phyloP scores from a whole-genome alignment of 2,888 invertebrate species.

The Caenorhabditis panamensis region DNA sequence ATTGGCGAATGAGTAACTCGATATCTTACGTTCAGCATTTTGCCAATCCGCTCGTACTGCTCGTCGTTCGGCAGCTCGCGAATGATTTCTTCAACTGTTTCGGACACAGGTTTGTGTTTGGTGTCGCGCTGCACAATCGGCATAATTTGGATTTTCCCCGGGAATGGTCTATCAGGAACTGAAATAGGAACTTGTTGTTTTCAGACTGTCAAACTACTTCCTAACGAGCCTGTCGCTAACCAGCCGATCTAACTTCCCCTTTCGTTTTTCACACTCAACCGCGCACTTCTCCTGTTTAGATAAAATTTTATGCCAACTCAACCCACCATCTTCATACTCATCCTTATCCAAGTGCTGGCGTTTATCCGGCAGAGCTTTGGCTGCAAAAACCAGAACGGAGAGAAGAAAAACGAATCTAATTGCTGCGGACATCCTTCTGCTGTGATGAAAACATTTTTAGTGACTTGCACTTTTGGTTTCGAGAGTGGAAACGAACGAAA shows the following conservation, averaged over 20 bases:
- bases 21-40: slow-evolving; percentile 60
- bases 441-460: slow-evolving; percentile 48
- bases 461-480: slow-evolving; percentile 37
- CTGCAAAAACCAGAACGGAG: slow-evolving; percentile 22
- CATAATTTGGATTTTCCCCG: slow-evolving; percentile 59
- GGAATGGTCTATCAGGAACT: slow-evolving; percentile 51
- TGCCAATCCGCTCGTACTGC: slow-evolving; percentile 56
- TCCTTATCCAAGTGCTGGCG: slow-evolving; percentile 30
- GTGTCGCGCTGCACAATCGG: slow-evolving; percentile 61
- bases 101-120: slow-evolving; percentile 41
- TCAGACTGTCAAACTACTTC: no score
- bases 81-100: slow-evolving; percentile 58
- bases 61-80: slow-evolving; percentile 58
- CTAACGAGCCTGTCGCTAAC: no score
- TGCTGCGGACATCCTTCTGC: slow-evolving; percentile 15
- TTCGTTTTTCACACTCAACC: not conserved
- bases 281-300: no score
- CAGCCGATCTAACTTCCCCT: no score
- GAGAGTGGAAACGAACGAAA: not conserved
- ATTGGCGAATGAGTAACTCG: slow-evolving; percentile 2
- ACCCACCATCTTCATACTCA: slow-evolving; percentile 55
- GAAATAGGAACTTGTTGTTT: no score
- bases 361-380: slow-evolving; percentile 20
- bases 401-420: slow-evolving; percentile 19
- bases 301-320: no score